phyloP scores from a whole-genome alignment of 2,113 vertebrate genomes.

The Psammodynastes pulverulentus region DNA sequence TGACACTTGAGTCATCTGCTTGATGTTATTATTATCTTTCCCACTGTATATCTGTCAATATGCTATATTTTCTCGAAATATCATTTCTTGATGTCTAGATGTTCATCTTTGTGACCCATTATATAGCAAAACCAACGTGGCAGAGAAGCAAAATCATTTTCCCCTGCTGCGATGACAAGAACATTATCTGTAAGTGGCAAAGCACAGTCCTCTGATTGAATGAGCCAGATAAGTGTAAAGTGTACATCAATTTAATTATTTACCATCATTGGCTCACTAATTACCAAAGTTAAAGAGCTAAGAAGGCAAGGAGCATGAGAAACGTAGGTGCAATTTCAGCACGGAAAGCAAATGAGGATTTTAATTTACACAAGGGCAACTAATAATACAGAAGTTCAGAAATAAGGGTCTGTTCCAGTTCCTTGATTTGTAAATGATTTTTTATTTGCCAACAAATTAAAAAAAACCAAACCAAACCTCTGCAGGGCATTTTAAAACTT shows the following conservation, averaged over 20 bases:
- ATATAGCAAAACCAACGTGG: constrained; percentile 48
- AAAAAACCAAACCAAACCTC: not conserved
- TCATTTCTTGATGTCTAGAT: constrained; percentile 55
- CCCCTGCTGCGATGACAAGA: constrained; percentile 19
- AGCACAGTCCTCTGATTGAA: constrained; percentile 42
- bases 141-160: constrained; percentile 47
- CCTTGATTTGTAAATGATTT: constrained; percentile 28
- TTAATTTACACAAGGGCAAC: constrained; percentile 22
- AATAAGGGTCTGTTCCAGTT: not conserved
- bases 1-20: not conserved
- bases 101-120: constrained; percentile 35
- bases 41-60: not conserved
- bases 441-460: constrained; percentile 1
- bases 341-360: not conserved
- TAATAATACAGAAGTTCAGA: not conserved
- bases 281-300: constrained; percentile 56
- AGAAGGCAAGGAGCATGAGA: constrained; percentile 28
- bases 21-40: not conserved
- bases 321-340: constrained; percentile 4
- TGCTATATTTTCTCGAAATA: not conserved
- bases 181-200: constrained; percentile 58
- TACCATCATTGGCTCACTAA: constrained; percentile 42
- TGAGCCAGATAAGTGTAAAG: constrained; percentile 34
- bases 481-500: not conserved
- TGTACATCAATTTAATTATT: constrained; percentile 37